Percentiles rank a stretch among this genome's conserved stretches.
Evolutionary conservation across 2,113 vertebrate species (phyloP).

Genomic region (Saguinus midas): DNA sequence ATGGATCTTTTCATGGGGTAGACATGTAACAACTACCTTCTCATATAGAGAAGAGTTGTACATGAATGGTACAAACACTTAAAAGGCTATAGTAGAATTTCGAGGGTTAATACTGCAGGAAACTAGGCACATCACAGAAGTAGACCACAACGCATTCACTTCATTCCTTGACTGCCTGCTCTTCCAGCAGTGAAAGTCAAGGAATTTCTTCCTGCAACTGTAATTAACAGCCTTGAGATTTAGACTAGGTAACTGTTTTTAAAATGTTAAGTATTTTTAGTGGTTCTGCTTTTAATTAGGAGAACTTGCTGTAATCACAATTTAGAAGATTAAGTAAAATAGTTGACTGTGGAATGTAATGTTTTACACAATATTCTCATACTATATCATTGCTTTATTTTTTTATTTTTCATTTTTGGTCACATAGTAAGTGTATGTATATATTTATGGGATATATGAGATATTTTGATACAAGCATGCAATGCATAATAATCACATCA

Average conservation of each 20-base stretch:
- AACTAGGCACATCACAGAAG: neutral
- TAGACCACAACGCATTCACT: neutral
- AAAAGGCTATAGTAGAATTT: neutral
- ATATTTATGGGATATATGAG: too few relatives aligned
- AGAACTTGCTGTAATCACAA: neutral
- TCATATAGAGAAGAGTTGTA: neutral
- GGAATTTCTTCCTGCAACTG: neutral
- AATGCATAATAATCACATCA: too few relatives aligned
- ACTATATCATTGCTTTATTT: too few relatives aligned
- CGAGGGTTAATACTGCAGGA: neutral
- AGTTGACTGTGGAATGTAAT: neutral
- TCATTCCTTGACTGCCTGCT: neutral
- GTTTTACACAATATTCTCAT: neutral
- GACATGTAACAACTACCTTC: neutral
- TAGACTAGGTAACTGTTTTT: neutral
- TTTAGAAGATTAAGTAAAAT: neutral
- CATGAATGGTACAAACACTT: neutral
- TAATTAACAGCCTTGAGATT: neutral
- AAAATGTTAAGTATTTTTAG: neutral
- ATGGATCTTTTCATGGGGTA: neutral
- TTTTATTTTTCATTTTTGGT: too few relatives aligned
- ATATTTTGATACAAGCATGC: too few relatives aligned
- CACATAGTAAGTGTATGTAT: too few relatives aligned
- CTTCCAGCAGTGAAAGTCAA: neutral
- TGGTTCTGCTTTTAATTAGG: neutral